These are phyloP conservation scores for Antheraea yamamai DNA, from an alignment of 2,888 invertebrate species.

Conservation along the genomic window DNA sequence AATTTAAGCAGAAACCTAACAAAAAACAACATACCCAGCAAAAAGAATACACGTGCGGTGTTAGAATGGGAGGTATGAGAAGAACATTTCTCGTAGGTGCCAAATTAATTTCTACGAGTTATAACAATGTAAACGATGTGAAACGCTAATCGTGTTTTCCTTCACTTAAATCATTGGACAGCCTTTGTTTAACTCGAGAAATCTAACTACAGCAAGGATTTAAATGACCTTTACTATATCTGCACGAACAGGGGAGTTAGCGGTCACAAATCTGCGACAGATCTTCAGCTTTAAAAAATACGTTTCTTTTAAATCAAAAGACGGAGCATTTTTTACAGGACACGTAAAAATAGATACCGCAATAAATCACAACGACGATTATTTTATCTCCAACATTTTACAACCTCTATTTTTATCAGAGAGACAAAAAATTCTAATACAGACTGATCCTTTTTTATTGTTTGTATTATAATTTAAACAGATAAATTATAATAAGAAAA, in stretches of 20 bases:
- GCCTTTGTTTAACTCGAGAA: background rate
- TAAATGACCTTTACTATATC: background rate
- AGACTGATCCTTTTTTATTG: background rate
- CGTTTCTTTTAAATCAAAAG: conserved; percentile 1
- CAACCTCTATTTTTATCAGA: conserved; percentile 5
- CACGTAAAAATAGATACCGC: conserved; percentile 2
- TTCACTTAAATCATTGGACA: background rate
- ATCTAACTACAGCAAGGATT: background rate
- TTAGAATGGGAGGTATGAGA: too few relatives aligned
- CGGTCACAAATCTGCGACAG: background rate
- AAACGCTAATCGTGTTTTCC: background rate
- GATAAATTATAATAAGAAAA: background rate
- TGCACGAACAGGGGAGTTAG: background rate
- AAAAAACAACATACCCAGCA: too few relatives aligned
- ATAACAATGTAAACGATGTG: too few relatives aligned
- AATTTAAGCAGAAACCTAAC: too few relatives aligned
- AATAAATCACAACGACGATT: conserved; percentile 3
- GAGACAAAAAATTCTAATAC: background rate
- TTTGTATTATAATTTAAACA: background rate
- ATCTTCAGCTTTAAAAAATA: background rate
- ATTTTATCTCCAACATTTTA: conserved; percentile 5
- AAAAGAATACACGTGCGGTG: too few relatives aligned
- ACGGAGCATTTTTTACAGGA: background rate
- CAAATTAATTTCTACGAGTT: too few relatives aligned
- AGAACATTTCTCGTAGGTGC: too few relatives aligned